Conservation (phyloP, 2,113 vertebrate genomes). For the Halichoerus grypus region DNA sequence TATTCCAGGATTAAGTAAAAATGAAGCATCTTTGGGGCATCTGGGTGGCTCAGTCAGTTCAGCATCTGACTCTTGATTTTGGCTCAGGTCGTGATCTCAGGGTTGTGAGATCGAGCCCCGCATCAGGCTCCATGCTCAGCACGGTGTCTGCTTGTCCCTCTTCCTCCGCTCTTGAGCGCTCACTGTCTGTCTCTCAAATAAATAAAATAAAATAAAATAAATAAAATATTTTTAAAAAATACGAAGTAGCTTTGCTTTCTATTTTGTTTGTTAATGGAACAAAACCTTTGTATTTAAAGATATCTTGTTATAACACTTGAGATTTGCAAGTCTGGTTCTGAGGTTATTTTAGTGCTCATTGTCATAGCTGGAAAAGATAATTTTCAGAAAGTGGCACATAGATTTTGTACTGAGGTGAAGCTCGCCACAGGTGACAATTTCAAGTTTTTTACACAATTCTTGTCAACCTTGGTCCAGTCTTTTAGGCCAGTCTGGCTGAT, state of each 20-base stretch:
- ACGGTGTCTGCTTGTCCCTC: too few relatives aligned
- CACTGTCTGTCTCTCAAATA: neutral
- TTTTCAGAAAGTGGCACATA: neutral
- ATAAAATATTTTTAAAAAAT: neutral
- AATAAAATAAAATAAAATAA: neutral
- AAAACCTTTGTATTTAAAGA: neutral
- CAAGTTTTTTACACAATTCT: neutral
- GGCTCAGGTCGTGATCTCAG: neutral
- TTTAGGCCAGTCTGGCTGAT: neutral
- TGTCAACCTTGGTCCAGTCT: neutral
- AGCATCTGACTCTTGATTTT: neutral
- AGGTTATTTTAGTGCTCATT: neutral
- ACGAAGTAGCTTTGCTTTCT: neutral
- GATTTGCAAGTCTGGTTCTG: neutral
- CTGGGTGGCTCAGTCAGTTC: neutral
- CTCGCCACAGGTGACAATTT: neutral
- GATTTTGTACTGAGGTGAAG: neutral
- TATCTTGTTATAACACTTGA: neutral
- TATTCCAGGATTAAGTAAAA: neutral
- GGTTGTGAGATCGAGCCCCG: neutral
- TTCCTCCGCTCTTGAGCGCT: too few relatives aligned
- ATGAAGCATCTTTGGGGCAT: neutral
- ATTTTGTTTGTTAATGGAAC: neutral
- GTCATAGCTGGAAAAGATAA: neutral
- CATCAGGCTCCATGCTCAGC: too few relatives aligned